phyloP scores from a whole-genome alignment of 37 sponge, comb jelly and placozoan genomes.

The Halichondria panicea region DNA sequence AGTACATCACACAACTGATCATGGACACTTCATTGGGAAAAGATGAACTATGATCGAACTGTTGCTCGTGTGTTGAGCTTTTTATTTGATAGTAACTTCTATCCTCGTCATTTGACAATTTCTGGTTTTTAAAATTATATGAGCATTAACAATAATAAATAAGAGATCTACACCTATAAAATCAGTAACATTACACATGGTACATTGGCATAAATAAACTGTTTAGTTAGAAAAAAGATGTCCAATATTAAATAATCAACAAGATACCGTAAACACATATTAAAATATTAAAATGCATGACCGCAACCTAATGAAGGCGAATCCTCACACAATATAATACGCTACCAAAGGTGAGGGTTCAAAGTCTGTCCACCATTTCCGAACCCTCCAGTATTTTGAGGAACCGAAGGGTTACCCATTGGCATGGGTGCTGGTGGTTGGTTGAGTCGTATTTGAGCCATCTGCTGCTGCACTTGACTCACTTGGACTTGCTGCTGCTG shows the following conservation, averaged over 20 bases:
- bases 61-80: not conserved
- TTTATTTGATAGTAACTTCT: not conserved
- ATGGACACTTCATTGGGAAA: not conserved
- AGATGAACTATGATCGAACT: not conserved
- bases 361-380: slow-evolving; percentile 29
- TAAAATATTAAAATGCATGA: not conserved
- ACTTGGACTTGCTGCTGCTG: slow-evolving; percentile 55
- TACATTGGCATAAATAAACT: no score
- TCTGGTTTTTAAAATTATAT: no score
- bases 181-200: no score
- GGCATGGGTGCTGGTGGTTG: slow-evolving; percentile 26
- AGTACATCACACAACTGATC: slow-evolving; percentile 26
- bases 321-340: not conserved
- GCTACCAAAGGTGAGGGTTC: slow-evolving; percentile 65
- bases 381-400: not conserved
- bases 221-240: no score
- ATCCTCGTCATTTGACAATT: no score
- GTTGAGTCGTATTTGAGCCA: slow-evolving; percentile 42
- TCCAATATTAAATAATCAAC: not conserved
- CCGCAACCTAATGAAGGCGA: not conserved
- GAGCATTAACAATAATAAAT: no score
- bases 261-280: not conserved
- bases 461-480: slow-evolving; percentile 56
- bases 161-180: no score
- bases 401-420: slow-evolving; percentile 10